Conservation (phyloP, 2,113 vertebrate genomes). For the Saguinus imperator region DNA sequence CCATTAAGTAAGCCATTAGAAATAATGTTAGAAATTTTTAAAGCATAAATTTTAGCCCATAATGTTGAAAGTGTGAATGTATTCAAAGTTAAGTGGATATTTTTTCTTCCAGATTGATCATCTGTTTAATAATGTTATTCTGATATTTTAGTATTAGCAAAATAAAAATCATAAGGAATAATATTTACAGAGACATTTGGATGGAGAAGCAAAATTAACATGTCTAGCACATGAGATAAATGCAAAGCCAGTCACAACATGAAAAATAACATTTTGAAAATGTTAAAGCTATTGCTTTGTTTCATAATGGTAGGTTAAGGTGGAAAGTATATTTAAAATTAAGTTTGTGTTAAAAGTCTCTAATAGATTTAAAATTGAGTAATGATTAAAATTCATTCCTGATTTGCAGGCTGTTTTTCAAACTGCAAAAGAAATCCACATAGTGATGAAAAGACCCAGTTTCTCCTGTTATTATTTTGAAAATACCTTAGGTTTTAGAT, state of each 20-base stretch:
- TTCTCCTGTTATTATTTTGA: slow-evolving; percentile 31
- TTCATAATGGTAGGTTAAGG: slow-evolving; percentile 9
- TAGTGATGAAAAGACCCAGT: not conserved
- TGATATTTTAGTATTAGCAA: slow-evolving; percentile 48
- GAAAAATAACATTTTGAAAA: slow-evolving; percentile 44
- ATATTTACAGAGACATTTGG: slow-evolving; percentile 31
- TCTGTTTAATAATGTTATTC: slow-evolving; percentile 37
- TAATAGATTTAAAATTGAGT: slow-evolving; percentile 19
- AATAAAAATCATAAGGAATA: not conserved
- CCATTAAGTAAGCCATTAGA: not conserved
- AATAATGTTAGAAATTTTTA: slow-evolving; percentile 31
- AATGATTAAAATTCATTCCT: slow-evolving; percentile 47
- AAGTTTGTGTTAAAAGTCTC: slow-evolving; percentile 25
- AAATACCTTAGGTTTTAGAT: slow-evolving; percentile 8
- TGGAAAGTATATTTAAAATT: slow-evolving; percentile 36
- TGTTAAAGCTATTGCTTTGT: slow-evolving; percentile 35
- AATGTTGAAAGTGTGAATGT: slow-evolving; percentile 25
- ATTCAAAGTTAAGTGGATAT: slow-evolving; percentile 27
- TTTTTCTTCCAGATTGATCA: slow-evolving; percentile 48
- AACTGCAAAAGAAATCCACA: not conserved
- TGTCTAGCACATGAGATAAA: slow-evolving; percentile 30
- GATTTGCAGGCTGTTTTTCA: not conserved
- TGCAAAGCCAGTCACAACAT: not conserved
- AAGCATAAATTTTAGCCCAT: slow-evolving; percentile 39
- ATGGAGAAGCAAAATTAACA: slow-evolving; percentile 42